Evolutionary conservation across 2,888 invertebrate genomes (phyloP).

Genomic region (Chrysolina oricalcia): DNA sequence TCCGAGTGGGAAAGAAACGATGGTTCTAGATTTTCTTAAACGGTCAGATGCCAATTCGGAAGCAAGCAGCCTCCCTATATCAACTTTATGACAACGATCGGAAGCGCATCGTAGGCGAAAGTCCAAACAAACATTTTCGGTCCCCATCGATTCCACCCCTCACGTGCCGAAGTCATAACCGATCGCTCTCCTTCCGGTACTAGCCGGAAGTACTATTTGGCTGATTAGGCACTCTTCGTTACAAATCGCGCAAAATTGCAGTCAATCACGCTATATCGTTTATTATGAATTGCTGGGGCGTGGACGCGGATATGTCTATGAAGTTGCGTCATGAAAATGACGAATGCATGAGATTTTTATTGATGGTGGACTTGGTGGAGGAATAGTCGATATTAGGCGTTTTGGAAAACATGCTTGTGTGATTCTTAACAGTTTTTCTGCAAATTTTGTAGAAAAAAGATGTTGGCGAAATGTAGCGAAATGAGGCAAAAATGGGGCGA

Average conservation of each 20-base stretch:
- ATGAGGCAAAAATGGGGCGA: no score
- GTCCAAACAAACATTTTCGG: slow-evolving; percentile 48
- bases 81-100: slow-evolving; percentile 37
- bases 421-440: no score
- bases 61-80: slow-evolving; percentile 38
- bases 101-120: slow-evolving; percentile 33
- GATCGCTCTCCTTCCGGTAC: slow-evolving; percentile 62
- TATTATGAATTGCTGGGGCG: slow-evolving; percentile 67
- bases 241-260: slow-evolving; percentile 62
- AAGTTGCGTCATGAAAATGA: slow-evolving; percentile 63
- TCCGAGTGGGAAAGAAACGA: no score
- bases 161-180: slow-evolving; percentile 63
- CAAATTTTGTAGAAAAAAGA: no score
- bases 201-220: slow-evolving; percentile 66
- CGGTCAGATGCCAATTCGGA: slow-evolving; percentile 31
- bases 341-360: neutral
- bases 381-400: neutral
- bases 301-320: slow-evolving; percentile 60
- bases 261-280: slow-evolving; percentile 67
- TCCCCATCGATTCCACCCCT: slow-evolving; percentile 42
- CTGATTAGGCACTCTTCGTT: slow-evolving; percentile 70
- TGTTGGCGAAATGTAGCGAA: no score
- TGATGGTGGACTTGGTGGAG: slow-evolving; percentile 15
- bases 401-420: no score
- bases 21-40: neutral